phyloP scores from a whole-genome alignment of 92 coral and sea anemone genomes.

The Actinostola sp. region DNA sequence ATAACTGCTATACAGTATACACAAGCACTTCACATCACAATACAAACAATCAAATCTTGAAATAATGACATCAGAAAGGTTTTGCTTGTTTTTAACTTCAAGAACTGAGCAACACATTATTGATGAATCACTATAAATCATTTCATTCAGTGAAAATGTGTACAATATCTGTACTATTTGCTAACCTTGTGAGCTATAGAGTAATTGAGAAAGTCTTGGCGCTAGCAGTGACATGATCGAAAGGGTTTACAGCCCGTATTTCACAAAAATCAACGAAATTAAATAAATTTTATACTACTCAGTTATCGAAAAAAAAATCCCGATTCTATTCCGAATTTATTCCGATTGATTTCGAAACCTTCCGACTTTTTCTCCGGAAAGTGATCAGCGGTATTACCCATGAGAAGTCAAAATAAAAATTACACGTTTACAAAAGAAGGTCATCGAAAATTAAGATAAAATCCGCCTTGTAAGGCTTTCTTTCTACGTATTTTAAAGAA shows the following conservation, averaged over 20 bases:
- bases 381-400: conserved; percentile 57
- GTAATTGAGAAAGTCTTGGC: conserved; percentile 3
- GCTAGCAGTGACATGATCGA: conserved; percentile 10
- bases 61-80: no score
- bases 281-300: no score
- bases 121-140: no score
- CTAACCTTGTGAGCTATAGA: conserved; percentile 12
- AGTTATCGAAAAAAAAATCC: no score
- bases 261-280: no score
- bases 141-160: no score
- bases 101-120: no score
- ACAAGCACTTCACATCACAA: no score
- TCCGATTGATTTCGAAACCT: conserved; percentile 3
- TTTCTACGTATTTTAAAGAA: conserved; percentile 2
- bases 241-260: neutral
- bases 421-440: conserved; percentile 41
- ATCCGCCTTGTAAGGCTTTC: conserved; percentile 5
- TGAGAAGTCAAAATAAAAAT: conserved; percentile 6
- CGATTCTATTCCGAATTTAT: no score
- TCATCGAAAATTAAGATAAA: conserved; percentile 4
- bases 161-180: neutral
- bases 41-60: no score
- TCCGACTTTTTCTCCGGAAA: neutral
- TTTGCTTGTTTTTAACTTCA: no score
- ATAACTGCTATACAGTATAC: no score